Evolutionary conservation across 2,797 vertebrate species (phyloP).

Genomic region (Takifugu ocellatus): DNA sequence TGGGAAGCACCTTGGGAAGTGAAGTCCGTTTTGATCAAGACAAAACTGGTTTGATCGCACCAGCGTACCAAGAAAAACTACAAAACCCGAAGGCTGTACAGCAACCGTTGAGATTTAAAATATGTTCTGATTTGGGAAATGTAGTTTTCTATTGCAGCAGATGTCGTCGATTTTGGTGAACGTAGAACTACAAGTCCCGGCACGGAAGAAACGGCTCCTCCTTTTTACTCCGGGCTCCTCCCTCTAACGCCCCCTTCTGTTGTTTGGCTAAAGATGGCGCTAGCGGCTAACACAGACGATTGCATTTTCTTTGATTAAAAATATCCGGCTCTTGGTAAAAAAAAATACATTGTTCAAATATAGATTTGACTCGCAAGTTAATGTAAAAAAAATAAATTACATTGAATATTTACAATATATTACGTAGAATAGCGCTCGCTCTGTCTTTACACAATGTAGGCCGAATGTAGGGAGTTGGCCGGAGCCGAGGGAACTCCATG

Average conservation of each 20-base stretch:
- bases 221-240: constrained; percentile 51
- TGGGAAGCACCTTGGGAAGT: constrained; percentile 38
- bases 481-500: constrained; percentile 66
- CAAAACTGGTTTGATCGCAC: rapidly evolving
- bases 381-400: constrained; percentile 47
- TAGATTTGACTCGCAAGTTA: constrained; percentile 41
- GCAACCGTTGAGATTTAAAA: rapidly evolving
- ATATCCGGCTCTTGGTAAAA: constrained; percentile 61
- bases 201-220: constrained; percentile 13
- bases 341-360: constrained; percentile 59
- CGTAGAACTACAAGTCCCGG: constrained; percentile 71
- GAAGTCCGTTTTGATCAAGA: constrained; percentile 33
- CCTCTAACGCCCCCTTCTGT: constrained; percentile 67
- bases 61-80: constrained; percentile 30
- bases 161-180: rapidly evolving
- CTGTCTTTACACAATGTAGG: constrained; percentile 66
- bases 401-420: constrained; percentile 41
- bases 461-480: constrained; percentile 66
- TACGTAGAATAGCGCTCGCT: constrained; percentile 46
- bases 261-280: constrained; percentile 82
- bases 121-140: constrained; percentile 19
- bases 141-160: constrained; percentile 38
- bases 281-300: constrained; percentile 77
- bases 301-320: constrained; percentile 71
- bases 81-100: constrained; percentile 41